A percentile compares a stretch with the other conserved stretches of the same genome.
phyloP scores from a whole-genome alignment of 2,888 invertebrate genomes.

The Teleogryllus oceanicus region DNA sequence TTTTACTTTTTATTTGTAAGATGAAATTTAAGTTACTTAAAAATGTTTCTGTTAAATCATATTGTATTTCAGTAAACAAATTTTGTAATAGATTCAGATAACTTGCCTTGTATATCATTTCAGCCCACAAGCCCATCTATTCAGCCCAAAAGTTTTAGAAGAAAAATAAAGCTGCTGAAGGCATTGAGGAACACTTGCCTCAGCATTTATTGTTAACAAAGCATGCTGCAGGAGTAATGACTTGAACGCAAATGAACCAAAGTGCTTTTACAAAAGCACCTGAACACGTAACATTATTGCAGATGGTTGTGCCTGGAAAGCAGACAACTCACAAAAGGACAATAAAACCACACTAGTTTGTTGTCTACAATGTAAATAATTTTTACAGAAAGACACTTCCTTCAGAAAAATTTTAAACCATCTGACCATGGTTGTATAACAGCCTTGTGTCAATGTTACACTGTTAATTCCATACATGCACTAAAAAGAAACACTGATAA shows the following conservation, averaged over 20 bases:
- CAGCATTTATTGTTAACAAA: neutral
- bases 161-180: neutral
- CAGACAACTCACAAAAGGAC: conserved; percentile 19
- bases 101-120: neutral
- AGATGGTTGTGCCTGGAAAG: conserved; percentile 20
- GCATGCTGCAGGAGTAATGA: neutral
- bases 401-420: conserved; percentile 23
- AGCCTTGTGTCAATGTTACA: conserved; percentile 29
- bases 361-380: neutral
- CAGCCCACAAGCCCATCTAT: neutral
- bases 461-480: conserved; percentile 22
- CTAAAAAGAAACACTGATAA: conserved; percentile 21
- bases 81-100: neutral
- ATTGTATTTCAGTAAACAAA: neutral
- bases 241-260: neutral
- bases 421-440: conserved; percentile 29
- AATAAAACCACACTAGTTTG: neutral
- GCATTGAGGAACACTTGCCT: neutral
- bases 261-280: neutral
- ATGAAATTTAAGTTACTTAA: no score
- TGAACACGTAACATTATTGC: neutral
- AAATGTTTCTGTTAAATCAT: no score
- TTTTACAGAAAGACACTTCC: conserved; percentile 19
- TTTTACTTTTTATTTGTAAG: no score
- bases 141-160: neutral